A percentile compares a stretch with the other conserved stretches of the same genome.
Evolutionary conservation across 2,113 vertebrate genomes (phyloP).

Genomic region (Xiphophorus couchianus): DNA sequence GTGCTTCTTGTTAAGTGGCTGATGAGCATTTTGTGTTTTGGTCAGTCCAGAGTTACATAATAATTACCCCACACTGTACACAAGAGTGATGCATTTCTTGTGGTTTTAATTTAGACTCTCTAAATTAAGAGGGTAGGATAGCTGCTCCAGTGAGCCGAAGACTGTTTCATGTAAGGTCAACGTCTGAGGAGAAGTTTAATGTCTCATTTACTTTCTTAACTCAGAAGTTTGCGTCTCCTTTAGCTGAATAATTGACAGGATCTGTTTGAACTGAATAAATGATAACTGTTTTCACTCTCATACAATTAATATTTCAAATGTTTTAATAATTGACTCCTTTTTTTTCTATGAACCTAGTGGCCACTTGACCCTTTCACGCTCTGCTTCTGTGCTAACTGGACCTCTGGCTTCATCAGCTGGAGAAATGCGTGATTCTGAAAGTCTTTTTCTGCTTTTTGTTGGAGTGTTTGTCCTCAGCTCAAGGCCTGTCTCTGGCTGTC

Average conservation of each 20-base stretch:
- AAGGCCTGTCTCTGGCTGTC: slow-evolving; percentile 48
- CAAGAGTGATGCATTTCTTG: neutral
- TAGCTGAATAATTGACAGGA: neutral
- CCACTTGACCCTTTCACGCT: neutral
- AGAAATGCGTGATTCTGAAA: slow-evolving; percentile 24
- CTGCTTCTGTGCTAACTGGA: neutral
- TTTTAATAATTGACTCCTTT: neutral
- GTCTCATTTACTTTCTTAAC: neutral
- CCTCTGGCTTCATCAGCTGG: neutral
- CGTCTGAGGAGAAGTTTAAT: neutral
- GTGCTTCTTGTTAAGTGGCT: neutral
- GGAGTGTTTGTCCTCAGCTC: slow-evolving; percentile 34
- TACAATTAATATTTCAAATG: neutral
- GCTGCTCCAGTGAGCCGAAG: neutral
- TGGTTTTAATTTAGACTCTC: neutral
- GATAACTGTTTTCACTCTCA: too few relatives aligned
- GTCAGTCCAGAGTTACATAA: neutral
- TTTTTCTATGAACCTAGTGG: neutral
- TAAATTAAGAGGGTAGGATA: neutral
- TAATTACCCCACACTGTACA: neutral
- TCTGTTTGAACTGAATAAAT: neutral
- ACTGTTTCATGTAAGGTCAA: neutral
- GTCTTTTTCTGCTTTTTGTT: slow-evolving; percentile 20
- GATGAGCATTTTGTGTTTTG: neutral
- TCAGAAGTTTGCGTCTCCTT: neutral